Evolutionary conservation across 2,113 vertebrate species (phyloP).

Genomic region (Pandion haliaetus): DNA sequence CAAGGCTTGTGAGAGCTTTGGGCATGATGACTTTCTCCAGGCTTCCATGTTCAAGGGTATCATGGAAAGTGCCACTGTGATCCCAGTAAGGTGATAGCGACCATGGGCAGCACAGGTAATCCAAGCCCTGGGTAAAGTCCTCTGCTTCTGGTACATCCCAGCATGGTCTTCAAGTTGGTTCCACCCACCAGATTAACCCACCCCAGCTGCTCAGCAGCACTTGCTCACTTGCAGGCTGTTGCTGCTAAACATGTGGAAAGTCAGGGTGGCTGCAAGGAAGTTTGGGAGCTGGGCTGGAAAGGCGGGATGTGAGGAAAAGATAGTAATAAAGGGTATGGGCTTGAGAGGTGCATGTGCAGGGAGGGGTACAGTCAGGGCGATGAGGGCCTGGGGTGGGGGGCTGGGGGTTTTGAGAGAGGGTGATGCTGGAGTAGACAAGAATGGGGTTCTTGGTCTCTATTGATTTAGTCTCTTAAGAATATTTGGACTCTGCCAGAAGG

Average conservation of each 20-base stretch:
- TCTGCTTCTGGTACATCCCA: not conserved
- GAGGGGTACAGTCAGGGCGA: not conserved
- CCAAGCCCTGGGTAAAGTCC: not conserved
- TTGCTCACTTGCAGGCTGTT: not conserved
- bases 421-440: not conserved
- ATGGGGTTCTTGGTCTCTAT: not conserved
- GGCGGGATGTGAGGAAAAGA: not conserved
- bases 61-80: not conserved
- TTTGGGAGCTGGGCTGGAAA: not conserved
- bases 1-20: not conserved
- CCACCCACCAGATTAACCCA: not conserved
- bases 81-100: not conserved
- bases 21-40: not conserved
- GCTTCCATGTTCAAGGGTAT: not conserved
- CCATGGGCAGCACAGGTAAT: not conserved
- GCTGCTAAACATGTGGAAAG: not conserved
- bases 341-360: not conserved
- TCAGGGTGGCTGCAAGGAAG: not conserved
- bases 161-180: accelerated
- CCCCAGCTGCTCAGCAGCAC: not conserved
- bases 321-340: not conserved
- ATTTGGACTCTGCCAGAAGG: not conserved
- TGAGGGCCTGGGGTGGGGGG: too few species aligned
- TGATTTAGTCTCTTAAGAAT: not conserved
- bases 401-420: not conserved